Evolutionary conservation across 2,888 invertebrate genomes (phyloP).

Genomic region (Nemoura dubitans): DNA sequence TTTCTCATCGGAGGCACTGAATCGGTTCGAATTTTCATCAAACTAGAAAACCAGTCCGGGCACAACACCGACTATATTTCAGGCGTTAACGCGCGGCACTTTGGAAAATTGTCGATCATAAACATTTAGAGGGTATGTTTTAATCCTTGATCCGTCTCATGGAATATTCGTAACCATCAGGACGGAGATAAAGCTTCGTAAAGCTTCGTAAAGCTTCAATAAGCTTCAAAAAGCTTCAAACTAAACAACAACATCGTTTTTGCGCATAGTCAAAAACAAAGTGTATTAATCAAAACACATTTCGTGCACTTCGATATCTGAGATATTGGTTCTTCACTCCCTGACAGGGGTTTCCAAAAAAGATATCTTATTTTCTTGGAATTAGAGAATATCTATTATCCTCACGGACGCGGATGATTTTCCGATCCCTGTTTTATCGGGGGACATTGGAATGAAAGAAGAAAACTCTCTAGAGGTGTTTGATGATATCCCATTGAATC

Average conservation of each 20-base stretch:
- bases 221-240: not conserved
- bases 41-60: not conserved
- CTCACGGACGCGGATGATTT: not conserved
- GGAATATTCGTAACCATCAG: no score
- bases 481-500: not conserved
- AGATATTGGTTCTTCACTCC: not conserved
- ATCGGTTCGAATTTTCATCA: not conserved
- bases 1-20: not conserved
- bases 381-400: not conserved
- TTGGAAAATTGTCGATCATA: not conserved
- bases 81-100: not conserved
- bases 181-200: no score
- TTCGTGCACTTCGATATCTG: not conserved
- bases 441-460: not conserved
- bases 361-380: not conserved
- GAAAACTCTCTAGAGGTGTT: not conserved
- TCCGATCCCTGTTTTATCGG: constrained; percentile 2
- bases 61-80: not conserved
- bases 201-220: no score
- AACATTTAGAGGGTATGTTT: not conserved
- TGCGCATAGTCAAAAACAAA: not conserved
- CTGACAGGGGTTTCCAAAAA: not conserved
- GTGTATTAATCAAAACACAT: not conserved
- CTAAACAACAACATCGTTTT: not conserved
- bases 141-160: no score